Base-by-base conservation (phyloP, 2,797 vertebrate genomes). In the Pseudochromis fuscus region DNA sequence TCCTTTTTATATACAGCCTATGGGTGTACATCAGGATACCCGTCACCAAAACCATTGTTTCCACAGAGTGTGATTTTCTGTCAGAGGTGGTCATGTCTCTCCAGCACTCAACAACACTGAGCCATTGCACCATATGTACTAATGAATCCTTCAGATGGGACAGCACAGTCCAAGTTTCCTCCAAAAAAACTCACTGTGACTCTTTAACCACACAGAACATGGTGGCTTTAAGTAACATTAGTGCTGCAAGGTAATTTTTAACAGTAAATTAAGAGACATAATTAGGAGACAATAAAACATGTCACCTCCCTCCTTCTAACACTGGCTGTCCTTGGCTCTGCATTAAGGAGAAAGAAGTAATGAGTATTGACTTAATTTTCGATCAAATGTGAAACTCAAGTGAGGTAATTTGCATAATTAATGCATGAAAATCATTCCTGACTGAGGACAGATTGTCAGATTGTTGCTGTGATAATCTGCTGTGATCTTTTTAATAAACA, bases 391-490 rank as follows among this genome's bases (percentile, higher is more conserved):
- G 53, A 66, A 31, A 31, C 9, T 10, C 37, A 18, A n/a, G 67
- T 56, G 0, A 5, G 5, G 1, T 23, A 0, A 37, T 75, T 25
- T 53, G 5, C 24, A 52, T 53, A 61, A 55, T 35, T 16, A 28
- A 1, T 63, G 35, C 33, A 40, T 24, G 9, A 23, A 35, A 61
- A 30, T n/a, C 0, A 49, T 15, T 40, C 44, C 28, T 25, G 25
- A 37, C 10, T 25, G 65, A 18, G 18, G 30, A 42, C 31, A 48
- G 24, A 31, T 25, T n/a, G 38, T 71, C 40, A 58, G 16, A 40
- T 15, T 27, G 31, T 52, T 8, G 6, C 18, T 6, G 7, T 18
- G 64, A 55, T 74, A 9, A 44, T 65, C 45, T 45, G 11, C 40
- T 10, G 5, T 12, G 7, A 18, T 52, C 6, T 15, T 13, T 44